phyloP scores from a whole-genome alignment of 1,140 invertebrate genomes.

The Diabrotica undecimpunctata region DNA sequence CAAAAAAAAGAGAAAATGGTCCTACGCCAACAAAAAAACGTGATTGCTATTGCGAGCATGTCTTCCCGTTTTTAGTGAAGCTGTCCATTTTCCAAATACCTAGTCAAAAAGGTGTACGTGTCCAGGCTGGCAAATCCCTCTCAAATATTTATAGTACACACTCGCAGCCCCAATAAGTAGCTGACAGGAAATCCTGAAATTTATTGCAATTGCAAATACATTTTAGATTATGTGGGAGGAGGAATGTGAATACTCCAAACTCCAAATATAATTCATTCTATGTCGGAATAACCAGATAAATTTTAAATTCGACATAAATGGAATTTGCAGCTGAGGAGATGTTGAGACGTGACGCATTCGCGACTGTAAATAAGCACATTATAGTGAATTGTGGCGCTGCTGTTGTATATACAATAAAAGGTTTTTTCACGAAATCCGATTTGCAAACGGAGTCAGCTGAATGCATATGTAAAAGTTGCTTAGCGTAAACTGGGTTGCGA shows the following conservation, averaged over 20 bases:
- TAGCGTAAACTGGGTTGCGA: too few relatives aligned
- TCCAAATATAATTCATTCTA: constrained; percentile 14
- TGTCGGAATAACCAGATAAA: constrained; percentile 14
- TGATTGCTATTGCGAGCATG: constrained; percentile 28
- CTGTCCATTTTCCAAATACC: constrained; percentile 32
- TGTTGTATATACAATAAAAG: constrained; percentile 1
- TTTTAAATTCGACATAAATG: constrained; percentile 17
- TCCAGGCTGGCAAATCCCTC: constrained; percentile 23
- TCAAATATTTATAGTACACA: constrained; percentile 33
- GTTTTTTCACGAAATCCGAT: background rate
- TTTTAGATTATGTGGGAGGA: constrained; percentile 15
- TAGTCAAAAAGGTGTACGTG: constrained; percentile 30
- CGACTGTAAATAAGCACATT: background rate
- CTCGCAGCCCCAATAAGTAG: constrained; percentile 24
- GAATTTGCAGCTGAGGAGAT: constrained; percentile 13
- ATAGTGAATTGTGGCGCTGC: background rate
- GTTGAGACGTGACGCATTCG: constrained; percentile 1
- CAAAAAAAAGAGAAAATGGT: background rate
- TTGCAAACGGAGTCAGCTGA: background rate
- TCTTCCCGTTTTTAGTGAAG: constrained; percentile 27
- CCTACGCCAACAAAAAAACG: constrained; percentile 13
- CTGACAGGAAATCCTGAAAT: constrained; percentile 31
- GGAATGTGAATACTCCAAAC: constrained; percentile 16
- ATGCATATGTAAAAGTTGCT: background rate
- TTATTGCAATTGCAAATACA: constrained; percentile 25